Evolutionary conservation across 2,888 invertebrate genomes (phyloP).

Genomic region (Hesperia comma): DNA sequence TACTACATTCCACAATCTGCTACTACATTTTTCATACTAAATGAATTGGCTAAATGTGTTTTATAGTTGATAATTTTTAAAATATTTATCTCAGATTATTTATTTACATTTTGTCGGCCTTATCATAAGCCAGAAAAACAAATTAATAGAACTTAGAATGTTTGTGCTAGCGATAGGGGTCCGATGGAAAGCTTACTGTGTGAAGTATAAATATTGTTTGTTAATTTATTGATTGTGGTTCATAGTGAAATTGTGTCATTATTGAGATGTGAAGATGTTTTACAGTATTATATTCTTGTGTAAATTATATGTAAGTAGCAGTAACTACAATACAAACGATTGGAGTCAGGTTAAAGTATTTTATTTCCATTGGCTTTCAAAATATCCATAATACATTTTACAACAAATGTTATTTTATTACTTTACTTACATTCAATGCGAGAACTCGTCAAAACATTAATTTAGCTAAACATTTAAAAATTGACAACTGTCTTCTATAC

Average conservation of each 20-base stretch:
- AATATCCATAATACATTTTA: conserved; percentile 79
- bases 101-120: not conserved
- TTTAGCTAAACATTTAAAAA: conserved; percentile 76
- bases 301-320: conserved; percentile 29
- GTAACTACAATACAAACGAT: conserved; percentile 50
- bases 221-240: too few relatives aligned
- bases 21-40: too few relatives aligned
- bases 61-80: too few relatives aligned
- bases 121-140: not conserved
- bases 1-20: too few relatives aligned
- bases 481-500: conserved; percentile 73
- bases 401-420: conserved; percentile 73
- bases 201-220: too few relatives aligned
- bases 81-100: too few relatives aligned
- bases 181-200: too few relatives aligned
- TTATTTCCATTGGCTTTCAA: conserved; percentile 80
- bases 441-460: conserved; percentile 67
- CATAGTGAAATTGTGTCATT: not conserved
- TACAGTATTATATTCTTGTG: conserved; percentile 28
- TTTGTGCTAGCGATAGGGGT: too few relatives aligned
- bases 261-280: conserved; percentile 20
- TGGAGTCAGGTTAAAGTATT: conserved; percentile 68
- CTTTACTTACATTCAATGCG: conserved; percentile 70
- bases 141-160: not conserved
- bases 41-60: too few relatives aligned